Percentiles rank a stretch among this genome's conserved stretches.
These are phyloP conservation scores for Boloria selene DNA, from an alignment of 2,888 invertebrate species.

Conservation along the genomic window DNA sequence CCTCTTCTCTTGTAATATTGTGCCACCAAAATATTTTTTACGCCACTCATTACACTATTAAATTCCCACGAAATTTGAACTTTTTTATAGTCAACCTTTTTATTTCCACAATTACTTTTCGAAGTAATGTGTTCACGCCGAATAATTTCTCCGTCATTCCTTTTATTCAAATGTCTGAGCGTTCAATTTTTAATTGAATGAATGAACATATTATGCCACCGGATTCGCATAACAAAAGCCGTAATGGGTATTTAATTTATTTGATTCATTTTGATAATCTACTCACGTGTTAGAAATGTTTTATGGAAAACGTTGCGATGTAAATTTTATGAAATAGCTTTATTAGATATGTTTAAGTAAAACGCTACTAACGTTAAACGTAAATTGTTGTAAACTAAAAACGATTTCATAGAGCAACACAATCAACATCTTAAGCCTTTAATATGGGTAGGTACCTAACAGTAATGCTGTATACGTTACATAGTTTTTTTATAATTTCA, in stretches of 20 bases:
- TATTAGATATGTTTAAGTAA: background rate
- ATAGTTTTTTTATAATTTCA: too few species aligned
- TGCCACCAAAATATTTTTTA: slow-evolving; percentile 64
- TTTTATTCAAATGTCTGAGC: slow-evolving; percentile 42
- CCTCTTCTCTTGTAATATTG: slow-evolving; percentile 68
- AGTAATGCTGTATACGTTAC: too few species aligned
- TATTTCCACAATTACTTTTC: slow-evolving; percentile 71
- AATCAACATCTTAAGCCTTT: too few species aligned
- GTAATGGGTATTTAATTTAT: slow-evolving; percentile 62
- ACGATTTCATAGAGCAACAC: too few species aligned
- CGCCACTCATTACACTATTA: slow-evolving; percentile 69
- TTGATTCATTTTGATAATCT: slow-evolving; percentile 46
- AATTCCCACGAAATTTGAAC: slow-evolving; percentile 73
- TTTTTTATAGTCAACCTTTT: slow-evolving; percentile 57
- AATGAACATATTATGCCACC: slow-evolving; percentile 50
- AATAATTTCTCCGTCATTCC: slow-evolving; percentile 66
- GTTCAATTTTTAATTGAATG: slow-evolving; percentile 62
- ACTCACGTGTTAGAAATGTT: slow-evolving; percentile 45
- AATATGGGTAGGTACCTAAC: too few species aligned
- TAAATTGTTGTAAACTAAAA: too few species aligned
- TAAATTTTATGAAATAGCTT: slow-evolving; percentile 30
- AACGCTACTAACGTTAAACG: too few species aligned
- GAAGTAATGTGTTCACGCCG: slow-evolving; percentile 79
- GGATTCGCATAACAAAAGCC: slow-evolving; percentile 53
- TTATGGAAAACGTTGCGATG: slow-evolving; percentile 32